phyloP scores from a whole-genome alignment of 2,888 invertebrate species.

The Cremastobaeus sp. region DNA sequence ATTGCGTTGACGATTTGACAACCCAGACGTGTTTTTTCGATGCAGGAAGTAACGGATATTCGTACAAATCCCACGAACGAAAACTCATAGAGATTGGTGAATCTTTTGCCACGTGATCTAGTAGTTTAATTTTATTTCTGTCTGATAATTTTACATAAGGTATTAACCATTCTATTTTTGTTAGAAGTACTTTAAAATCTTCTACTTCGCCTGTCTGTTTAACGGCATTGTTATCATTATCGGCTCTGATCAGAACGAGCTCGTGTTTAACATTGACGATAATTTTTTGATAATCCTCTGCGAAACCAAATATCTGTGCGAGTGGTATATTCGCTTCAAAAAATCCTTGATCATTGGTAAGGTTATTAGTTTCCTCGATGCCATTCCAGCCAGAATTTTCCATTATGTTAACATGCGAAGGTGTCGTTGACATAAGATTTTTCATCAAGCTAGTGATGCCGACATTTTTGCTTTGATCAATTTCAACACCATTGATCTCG shows the following conservation, averaged over 20 bases:
- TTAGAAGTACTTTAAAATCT: not conserved
- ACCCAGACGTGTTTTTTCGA: too few relatives aligned
- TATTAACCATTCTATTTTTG: too few relatives aligned
- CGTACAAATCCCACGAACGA: slow-evolving; percentile 14
- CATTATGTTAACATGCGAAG: not conserved
- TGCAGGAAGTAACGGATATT: slow-evolving; percentile 7
- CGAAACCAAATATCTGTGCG: not conserved
- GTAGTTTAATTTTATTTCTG: too few relatives aligned
- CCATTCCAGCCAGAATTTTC: slow-evolving; percentile 5
- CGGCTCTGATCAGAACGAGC: not conserved
- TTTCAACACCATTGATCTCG: slow-evolving; percentile 70
- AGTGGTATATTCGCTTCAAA: not conserved
- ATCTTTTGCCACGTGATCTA: slow-evolving; percentile 21
- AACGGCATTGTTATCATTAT: not conserved
- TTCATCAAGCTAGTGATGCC: slow-evolving; percentile 59
- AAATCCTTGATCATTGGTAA: not conserved
- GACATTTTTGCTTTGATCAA: slow-evolving; percentile 63
- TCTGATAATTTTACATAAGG: too few relatives aligned
- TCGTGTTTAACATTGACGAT: not conserved
- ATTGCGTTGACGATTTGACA: too few relatives aligned
- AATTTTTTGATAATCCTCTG: not conserved
- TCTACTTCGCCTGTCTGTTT: not conserved
- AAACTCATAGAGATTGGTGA: slow-evolving; percentile 18
- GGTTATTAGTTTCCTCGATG: not conserved
- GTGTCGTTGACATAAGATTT: not conserved